Conservation (phyloP, 2,888 invertebrate species). For the Lamproptera curius region DNA sequence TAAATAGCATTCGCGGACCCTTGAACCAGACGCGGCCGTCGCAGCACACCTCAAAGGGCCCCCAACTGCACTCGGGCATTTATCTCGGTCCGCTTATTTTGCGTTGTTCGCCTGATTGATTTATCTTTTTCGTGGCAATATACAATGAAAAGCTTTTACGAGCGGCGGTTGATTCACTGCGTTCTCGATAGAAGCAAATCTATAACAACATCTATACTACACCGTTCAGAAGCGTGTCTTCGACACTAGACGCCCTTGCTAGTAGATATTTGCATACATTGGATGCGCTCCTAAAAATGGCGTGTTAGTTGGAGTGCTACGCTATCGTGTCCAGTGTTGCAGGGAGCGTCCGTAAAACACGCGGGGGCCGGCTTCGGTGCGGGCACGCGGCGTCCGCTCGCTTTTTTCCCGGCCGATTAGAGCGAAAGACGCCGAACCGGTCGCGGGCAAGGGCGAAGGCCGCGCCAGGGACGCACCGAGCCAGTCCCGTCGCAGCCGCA, state of each 20-base stretch:
- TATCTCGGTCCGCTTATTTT: slow-evolving; percentile 22
- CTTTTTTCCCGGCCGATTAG: slow-evolving; percentile 68
- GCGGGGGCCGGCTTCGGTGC: slow-evolving; percentile 57
- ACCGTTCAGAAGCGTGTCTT: neutral
- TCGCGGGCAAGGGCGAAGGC: slow-evolving; percentile 71
- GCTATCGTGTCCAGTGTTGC: slow-evolving; percentile 43
- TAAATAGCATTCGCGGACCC: slow-evolving; percentile 73
- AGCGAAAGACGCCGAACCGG: slow-evolving; percentile 75
- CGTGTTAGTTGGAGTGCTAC: slow-evolving; percentile 21
- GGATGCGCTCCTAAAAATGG: neutral
- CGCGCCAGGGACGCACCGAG: slow-evolving; percentile 48
- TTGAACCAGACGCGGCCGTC: slow-evolving; percentile 70
- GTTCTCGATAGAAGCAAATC: neutral
- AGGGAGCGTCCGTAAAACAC: slow-evolving; percentile 68
- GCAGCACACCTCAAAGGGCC: slow-evolving; percentile 50
- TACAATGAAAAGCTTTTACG: slow-evolving; percentile 14
- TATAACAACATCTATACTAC: neutral
- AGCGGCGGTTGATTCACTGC: slow-evolving; percentile 15
- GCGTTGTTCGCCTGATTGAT: slow-evolving; percentile 19
- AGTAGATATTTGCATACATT: neutral
- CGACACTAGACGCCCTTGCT: neutral
- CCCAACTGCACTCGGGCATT: slow-evolving; percentile 36
- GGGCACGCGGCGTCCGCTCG: slow-evolving; percentile 48
- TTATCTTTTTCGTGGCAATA: slow-evolving; percentile 14
- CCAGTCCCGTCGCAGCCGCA: slow-evolving; percentile 23